phyloP scores from a whole-genome alignment of 1,140 invertebrate genomes.

The Hyposmocoma kahamanoa region DNA sequence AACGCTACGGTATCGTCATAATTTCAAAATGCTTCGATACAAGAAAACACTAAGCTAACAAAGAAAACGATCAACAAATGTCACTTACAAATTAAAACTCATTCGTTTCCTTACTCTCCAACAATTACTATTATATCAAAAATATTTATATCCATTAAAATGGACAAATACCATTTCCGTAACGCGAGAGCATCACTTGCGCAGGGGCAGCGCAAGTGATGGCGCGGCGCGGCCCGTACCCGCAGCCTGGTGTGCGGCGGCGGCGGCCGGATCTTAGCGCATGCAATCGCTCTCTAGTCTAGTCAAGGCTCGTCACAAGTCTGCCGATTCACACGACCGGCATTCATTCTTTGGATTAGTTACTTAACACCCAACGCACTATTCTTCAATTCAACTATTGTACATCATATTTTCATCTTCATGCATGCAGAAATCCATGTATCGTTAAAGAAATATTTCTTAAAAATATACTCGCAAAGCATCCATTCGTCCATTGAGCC shows the following conservation, averaged over 20 bases:
- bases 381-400: slow-evolving; percentile 20
- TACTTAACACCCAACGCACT: slow-evolving; percentile 35
- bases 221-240: slow-evolving; percentile 6
- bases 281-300: slow-evolving; percentile 16
- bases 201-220: too few species aligned
- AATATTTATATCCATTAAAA: slow-evolving; percentile 38
- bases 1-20: slow-evolving; percentile 32
- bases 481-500: slow-evolving; percentile 41
- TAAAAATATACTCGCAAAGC: slow-evolving; percentile 40
- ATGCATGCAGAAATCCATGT: slow-evolving; percentile 32
- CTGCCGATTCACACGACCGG: slow-evolving; percentile 20
- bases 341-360: slow-evolving; percentile 38
- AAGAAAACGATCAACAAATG: slow-evolving; percentile 70
- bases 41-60: slow-evolving; percentile 67
- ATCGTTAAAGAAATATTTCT: slow-evolving; percentile 31
- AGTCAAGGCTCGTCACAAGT: slow-evolving; percentile 22
- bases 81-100: slow-evolving; percentile 66
- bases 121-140: slow-evolving; percentile 59
- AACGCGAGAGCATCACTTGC: slow-evolving; percentile 6
- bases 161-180: slow-evolving; percentile 25
- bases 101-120: slow-evolving; percentile 54
- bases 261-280: not conserved
- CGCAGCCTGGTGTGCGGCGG: slow-evolving; percentile 6
- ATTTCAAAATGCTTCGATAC: slow-evolving; percentile 39
- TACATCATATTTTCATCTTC: slow-evolving; percentile 27